Base-by-base conservation (phyloP, 2,797 vertebrate species). In the Halcyon chelicuti region DNA sequence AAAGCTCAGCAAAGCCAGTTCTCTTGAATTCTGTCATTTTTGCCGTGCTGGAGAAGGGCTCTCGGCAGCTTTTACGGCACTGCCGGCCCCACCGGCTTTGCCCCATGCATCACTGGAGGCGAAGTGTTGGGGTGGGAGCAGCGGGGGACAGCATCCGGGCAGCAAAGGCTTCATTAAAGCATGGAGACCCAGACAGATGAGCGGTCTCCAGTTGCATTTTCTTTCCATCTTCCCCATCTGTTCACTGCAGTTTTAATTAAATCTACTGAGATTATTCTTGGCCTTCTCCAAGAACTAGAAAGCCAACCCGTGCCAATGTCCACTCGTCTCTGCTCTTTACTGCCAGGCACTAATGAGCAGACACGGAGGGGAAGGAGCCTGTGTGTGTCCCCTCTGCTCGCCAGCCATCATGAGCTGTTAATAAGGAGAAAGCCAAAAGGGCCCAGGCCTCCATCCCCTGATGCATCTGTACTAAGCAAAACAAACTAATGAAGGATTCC, bases 201-300 rank as follows among this genome's bases (percentile, higher is more conserved):
- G 98, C 93, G 92, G 98, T 99, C 99, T 99, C 99, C 98, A 98
- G 98, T 98, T 99, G 98, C 98, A 98, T 98, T 95, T 98, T 98
- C 98, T 97, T 98, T 99, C 99, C 98, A 96, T 99, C 99, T 99
- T 99, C 98, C 98, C 99, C 99, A 99, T 99, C 99, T 99, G 99
- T 99, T 99, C 99, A 88, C 98, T 98, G 98, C 95, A 94, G 98
- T 99, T 99, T 99, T 99, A 99, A 99, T 99, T 99, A 99, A 99
- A 99, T 99, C 99, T 99, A 99, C 98, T 97, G 99, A 99, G 99
- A 99, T 98, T 98, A 98, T 98, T 98, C 97, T 98, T 98, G 98
- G 98, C 98, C 97, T 98, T 98, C 97, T 97, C 96, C 97, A 96
- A 98, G 98, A 98, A 98, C 98, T 94, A 98, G 97, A 98, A 98